Base-by-base conservation (phyloP, 2,113 vertebrate genomes). In the Xiphias gladius region DNA sequence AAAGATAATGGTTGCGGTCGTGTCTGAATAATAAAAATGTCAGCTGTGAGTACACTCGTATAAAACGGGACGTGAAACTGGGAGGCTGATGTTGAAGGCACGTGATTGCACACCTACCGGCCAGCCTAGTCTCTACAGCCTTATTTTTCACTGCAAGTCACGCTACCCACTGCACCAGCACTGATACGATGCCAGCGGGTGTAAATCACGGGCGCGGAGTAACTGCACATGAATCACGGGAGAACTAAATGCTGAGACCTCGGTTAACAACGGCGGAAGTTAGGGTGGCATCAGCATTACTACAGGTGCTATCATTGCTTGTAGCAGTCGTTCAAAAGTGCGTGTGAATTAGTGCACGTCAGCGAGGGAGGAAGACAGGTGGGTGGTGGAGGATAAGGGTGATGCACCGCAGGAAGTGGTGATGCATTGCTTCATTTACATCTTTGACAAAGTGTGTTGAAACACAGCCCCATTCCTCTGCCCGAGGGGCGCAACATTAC, bases 401-500 rank as follows among this genome's bases (percentile, higher is more conserved):
- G 74, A 70, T 57, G 66, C 20, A 8, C 73, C 1, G 41, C 73
- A 66, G 70, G 69, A 80, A 64, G 37, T 50, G 69, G 77, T 84
- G 89, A 91, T 87, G 89, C 52, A 87, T 66, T 48, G 86, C 79
- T 82, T 71, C 76, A 77, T 89, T 87, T 86, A 43, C 85, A 80
- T 86, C 24, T 80, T 70, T 80, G 50, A 84, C 70, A 41, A 70
- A 65, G 28, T 79, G 59, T 78, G 75, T 71, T 83, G 73, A 75
- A 80, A 67, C 62, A 54, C 32, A 73, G 52, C 54, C n/a, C 64
- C 37, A 24, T 24, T 35, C 28, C 16, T 16, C 37, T 54, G 71
- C 85, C 82, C 37, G 58, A 32, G 59, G 79, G 55, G 52, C 22
- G 37, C 59, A 24, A 52, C 68, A 68, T 43, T 55, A 41, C 50